These are phyloP conservation scores for Sarcophaga peregrina DNA, from an alignment of 1,140 invertebrate species.

Conservation along the genomic window DNA sequence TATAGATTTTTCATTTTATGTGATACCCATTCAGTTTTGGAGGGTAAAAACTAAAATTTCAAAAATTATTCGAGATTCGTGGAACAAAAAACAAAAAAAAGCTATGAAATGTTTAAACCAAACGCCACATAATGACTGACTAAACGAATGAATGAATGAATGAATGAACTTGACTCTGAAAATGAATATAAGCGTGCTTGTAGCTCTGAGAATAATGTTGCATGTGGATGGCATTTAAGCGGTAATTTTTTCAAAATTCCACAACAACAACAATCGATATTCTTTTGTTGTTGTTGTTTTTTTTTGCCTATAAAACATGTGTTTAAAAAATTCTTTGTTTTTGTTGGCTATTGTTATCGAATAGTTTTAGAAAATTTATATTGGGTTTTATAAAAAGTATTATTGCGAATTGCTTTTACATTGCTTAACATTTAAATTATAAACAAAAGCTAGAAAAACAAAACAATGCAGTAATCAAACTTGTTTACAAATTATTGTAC, in stretches of 20 bases:
- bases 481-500: too few species aligned
- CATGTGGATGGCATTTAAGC: constrained; percentile 21
- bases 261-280: background rate
- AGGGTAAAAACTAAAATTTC: too few species aligned
- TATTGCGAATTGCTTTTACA: too few species aligned
- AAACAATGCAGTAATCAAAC: too few species aligned
- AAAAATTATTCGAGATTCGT: too few species aligned
- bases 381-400: too few species aligned
- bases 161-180: constrained; percentile 38
- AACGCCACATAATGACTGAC: background rate
- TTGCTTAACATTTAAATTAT: too few species aligned
- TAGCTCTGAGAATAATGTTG: constrained; percentile 14
- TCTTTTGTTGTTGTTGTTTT: background rate
- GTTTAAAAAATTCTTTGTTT: constrained; percentile 16
- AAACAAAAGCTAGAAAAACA: too few species aligned
- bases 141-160: background rate
- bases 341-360: background rate
- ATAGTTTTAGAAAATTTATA: background rate
- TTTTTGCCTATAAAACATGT: constrained; percentile 6
- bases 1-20: background rate
- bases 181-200: background rate
- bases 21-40: too few species aligned
- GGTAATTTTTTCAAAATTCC: background rate
- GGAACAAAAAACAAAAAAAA: background rate
- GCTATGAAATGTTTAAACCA: constrained; percentile 22